Percentiles rank a stretch among this genome's conserved stretches.
These are phyloP conservation scores for Nasua narica DNA, from an alignment of 2,797 vertebrate species.

Conservation along the genomic window DNA sequence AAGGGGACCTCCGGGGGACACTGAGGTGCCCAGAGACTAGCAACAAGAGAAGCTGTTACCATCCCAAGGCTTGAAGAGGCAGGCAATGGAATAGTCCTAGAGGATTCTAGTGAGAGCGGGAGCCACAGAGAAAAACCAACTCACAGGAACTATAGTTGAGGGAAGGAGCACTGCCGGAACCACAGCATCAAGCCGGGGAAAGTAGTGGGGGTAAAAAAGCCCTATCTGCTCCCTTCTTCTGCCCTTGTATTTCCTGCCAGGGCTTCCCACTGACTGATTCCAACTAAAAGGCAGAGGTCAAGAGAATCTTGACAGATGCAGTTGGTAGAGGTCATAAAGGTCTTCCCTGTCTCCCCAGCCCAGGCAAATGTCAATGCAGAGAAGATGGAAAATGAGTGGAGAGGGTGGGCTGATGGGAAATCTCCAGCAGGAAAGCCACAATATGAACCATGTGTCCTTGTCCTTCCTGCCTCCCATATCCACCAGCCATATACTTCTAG, in stretches of 20 bases:
- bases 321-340: not conserved
- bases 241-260: not conserved
- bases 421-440: not conserved
- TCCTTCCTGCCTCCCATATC: not conserved
- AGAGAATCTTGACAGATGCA: not conserved
- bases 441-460: not conserved
- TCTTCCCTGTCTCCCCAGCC: not conserved
- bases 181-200: not conserved
- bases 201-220: not conserved
- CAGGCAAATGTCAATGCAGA: not conserved
- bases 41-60: not conserved
- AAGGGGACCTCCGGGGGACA: not conserved
- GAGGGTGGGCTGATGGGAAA: not conserved
- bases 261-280: not conserved
- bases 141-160: not conserved
- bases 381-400: not conserved
- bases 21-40: not conserved
- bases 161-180: not conserved
- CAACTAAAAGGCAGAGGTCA: not conserved
- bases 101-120: not conserved
- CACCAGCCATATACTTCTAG: not conserved
- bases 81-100: not conserved
- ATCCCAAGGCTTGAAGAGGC: not conserved
- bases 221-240: not conserved
- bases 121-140: not conserved